Conservation (phyloP, 2,888 invertebrate genomes). For the Ceriagrion tenellum region DNA sequence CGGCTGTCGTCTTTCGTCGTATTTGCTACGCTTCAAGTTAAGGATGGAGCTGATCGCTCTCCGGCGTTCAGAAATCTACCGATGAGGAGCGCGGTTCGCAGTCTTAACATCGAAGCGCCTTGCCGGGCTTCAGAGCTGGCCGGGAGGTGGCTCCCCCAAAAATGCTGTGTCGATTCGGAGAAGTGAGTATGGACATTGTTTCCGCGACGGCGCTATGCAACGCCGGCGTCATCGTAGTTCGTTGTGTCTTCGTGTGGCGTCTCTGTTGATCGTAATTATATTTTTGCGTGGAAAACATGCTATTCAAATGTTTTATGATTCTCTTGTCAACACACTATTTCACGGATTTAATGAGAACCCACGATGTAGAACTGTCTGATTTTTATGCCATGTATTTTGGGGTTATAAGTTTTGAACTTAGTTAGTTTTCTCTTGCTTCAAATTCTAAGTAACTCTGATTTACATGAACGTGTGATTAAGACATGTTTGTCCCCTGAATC, state of each 20-base stretch:
- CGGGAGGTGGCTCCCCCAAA: conserved; percentile 48
- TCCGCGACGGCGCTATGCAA: conserved; percentile 5
- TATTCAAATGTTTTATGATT: neutral
- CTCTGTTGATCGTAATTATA: neutral
- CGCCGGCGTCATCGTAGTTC: neutral
- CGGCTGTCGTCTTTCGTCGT: neutral
- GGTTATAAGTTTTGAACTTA: too few relatives aligned
- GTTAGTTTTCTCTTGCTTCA: too few relatives aligned
- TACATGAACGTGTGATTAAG: too few relatives aligned
- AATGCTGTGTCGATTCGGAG: conserved; percentile 7
- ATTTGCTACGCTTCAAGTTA: neutral
- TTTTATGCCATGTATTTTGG: too few relatives aligned
- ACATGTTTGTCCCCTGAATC: too few relatives aligned
- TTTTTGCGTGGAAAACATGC: conserved; percentile 15
- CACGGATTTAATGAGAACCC: too few relatives aligned
- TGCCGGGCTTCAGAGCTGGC: neutral
- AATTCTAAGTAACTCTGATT: too few relatives aligned
- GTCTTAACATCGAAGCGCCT: neutral
- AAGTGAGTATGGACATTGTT: conserved; percentile 41
- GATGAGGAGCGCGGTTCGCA: neutral
- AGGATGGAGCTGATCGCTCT: neutral
- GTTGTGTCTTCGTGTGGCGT: neutral
- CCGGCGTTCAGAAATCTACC: conserved; percentile 17
- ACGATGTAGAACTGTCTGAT: too few relatives aligned
- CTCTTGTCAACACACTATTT: neutral